These are phyloP conservation scores for Adelognathus sp. DNA, from an alignment of 2,888 invertebrate genomes.

Conservation along the genomic window DNA sequence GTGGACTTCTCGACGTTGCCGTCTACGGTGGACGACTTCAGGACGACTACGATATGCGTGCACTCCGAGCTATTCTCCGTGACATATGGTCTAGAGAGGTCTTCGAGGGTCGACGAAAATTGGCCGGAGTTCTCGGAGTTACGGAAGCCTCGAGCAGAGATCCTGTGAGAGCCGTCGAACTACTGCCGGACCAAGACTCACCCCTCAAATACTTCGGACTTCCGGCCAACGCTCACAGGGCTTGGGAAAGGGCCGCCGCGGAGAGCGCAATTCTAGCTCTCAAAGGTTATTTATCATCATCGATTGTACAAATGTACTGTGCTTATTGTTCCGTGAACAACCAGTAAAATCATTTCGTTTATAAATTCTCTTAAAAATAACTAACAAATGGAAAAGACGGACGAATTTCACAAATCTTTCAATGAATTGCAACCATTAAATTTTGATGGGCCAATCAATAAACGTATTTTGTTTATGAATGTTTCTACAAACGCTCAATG, in stretches of 20 bases:
- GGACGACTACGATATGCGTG: slow-evolving; percentile 87
- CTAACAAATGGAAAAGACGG: no score
- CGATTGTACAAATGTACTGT: not conserved
- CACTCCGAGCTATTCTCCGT: slow-evolving; percentile 86
- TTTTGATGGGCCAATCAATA: no score
- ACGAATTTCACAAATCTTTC: no score
- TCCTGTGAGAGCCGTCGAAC: slow-evolving; percentile 85
- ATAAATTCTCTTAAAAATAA: no score
- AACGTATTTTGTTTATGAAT: no score
- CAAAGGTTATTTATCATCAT: slow-evolving; percentile 80
- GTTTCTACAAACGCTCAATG: no score
- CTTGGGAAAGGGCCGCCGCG: slow-evolving; percentile 89
- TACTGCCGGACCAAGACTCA: slow-evolving; percentile 87
- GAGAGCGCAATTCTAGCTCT: slow-evolving; percentile 85
- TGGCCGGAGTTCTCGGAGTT: slow-evolving; percentile 76
- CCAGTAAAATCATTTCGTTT: no score
- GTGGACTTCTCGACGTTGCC: slow-evolving; percentile 89
- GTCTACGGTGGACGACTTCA: slow-evolving; percentile 94
- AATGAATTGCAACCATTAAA: no score
- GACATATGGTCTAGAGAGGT: slow-evolving; percentile 80
- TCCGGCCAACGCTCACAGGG: slow-evolving; percentile 92
- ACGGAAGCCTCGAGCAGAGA: slow-evolving; percentile 82
- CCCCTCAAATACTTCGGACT: slow-evolving; percentile 90
- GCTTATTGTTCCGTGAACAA: no score
- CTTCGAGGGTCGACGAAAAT: slow-evolving; percentile 84